Evolutionary conservation across 2,797 vertebrate genomes (phyloP).

Genomic region (Gobionotothen gibberifrons): DNA sequence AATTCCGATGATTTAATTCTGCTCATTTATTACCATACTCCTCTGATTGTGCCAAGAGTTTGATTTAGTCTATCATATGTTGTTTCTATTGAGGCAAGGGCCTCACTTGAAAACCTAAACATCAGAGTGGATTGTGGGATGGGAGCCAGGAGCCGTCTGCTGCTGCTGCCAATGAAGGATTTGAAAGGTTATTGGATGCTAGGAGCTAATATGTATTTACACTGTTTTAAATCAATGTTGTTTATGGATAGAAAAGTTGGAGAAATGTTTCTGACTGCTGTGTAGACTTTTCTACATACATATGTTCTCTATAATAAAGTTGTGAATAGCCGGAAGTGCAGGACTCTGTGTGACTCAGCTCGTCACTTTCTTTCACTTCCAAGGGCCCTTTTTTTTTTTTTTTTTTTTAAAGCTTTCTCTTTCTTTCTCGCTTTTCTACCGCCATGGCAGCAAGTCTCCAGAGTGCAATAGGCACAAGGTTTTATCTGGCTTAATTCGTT

Average conservation of each 20-base stretch:
- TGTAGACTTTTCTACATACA: conserved; percentile 11
- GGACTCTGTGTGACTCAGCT: conserved; percentile 36
- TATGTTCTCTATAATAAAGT: conserved; percentile 14
- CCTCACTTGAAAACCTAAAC: conserved; percentile 65
- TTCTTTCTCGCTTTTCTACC: conserved; percentile 33
- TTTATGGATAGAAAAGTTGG: conserved; percentile 18
- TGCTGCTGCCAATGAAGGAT: conserved; percentile 30
- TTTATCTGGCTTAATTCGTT: conserved; percentile 80
- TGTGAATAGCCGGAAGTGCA: conserved; percentile 9
- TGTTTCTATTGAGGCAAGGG: conserved; percentile 61
- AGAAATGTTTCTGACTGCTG: conserved; percentile 7
- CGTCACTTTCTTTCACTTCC: conserved; percentile 33
- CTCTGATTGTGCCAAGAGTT: conserved; percentile 60
- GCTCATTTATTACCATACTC: conserved; percentile 48
- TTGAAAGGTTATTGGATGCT: conserved; percentile 46
- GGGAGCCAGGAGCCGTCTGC: conserved; percentile 44
- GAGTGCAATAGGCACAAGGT: conserved; percentile 68
- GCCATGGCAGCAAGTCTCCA: conserved; percentile 58
- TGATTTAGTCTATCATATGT: conserved; percentile 59
- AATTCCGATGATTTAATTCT: conserved; percentile 52
- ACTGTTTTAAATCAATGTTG: conserved; percentile 10
- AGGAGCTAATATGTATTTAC: conserved; percentile 21
- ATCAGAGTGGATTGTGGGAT: conserved; percentile 64
- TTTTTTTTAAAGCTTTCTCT: conserved; percentile 22
- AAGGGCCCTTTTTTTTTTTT: conserved; percentile 3